A percentile compares a stretch with the other conserved stretches of the same genome.
phyloP scores from a whole-genome alignment of 2,888 invertebrate genomes.

The Scrobipalpa atriplicella region DNA sequence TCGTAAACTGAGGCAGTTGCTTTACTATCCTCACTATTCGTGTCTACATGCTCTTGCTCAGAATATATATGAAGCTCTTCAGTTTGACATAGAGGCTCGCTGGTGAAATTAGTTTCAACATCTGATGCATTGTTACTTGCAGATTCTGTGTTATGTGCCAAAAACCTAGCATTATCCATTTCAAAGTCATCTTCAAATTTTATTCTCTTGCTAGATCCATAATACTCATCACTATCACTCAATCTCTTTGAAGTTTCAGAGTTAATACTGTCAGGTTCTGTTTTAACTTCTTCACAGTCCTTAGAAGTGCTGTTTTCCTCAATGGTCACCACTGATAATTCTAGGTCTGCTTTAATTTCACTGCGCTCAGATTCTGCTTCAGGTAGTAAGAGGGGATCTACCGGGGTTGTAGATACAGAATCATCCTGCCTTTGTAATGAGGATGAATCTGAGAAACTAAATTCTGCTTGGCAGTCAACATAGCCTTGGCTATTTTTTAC shows the following conservation, averaged over 20 bases:
- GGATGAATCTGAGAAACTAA: conserved; percentile 73
- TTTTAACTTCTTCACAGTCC: conserved; percentile 64
- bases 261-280: conserved; percentile 54
- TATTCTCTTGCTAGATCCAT: conserved; percentile 62
- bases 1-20: conserved; percentile 67
- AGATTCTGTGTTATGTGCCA: conserved; percentile 45
- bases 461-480: conserved; percentile 73
- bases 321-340: conserved; percentile 69
- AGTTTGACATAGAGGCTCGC: conserved; percentile 60
- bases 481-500: conserved; percentile 63
- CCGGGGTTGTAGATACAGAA: conserved; percentile 67
- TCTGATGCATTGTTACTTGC: conserved; percentile 60
- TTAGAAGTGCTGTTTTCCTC: conserved; percentile 65
- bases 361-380: conserved; percentile 65
- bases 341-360: conserved; percentile 67
- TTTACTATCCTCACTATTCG: conserved; percentile 72
- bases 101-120: conserved; percentile 56
- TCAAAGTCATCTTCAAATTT: conserved; percentile 67
- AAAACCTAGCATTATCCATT: conserved; percentile 52
- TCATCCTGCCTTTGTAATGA: conserved; percentile 70
- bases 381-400: conserved; percentile 73
- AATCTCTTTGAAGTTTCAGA: conserved; percentile 66
- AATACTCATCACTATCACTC: conserved; percentile 63
- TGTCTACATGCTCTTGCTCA: conserved; percentile 63
- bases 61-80: conserved; percentile 58